Evolutionary conservation across 2,113 vertebrate species (phyloP), one percentile per base, ranked within the genome.

Genomic region (Thunnus thynnus): DNA sequence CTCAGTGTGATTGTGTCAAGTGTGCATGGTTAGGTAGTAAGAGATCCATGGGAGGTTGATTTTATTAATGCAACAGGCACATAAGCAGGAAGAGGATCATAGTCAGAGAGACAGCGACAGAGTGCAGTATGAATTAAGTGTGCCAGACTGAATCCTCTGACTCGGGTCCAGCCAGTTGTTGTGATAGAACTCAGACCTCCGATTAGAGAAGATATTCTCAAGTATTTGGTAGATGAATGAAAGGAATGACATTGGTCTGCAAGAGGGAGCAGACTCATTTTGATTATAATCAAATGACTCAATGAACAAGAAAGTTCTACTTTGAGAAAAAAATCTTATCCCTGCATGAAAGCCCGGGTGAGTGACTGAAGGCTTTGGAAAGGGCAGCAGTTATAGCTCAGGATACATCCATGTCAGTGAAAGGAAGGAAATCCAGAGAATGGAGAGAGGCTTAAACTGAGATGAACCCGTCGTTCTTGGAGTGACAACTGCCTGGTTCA

Each of bases 401-500:
- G 10, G 36, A 13, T 56, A 80, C 30, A 44, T 27, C 30, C 6
- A 47, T 30, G 13, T 75, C 62, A 46, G 52, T 20, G 13, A 84
- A 55, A 63, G 32, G 47, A 50, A 61, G 67, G 30, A 62, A 70
- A 51, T 54, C 20, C 20, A 36, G 20, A 55, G 32, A 46, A 48
- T 18, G 47, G 47, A 62, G 27, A 4, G 52, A 76, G n/a, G 57
- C 54, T 72, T 55, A 2, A 13, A 18, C 0, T 30, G 22, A 82
- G 41, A 77, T 54, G 13, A 79, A 18, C 10, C 9, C 18, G 55
- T 78, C 54, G 77, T 58, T 62, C 41, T 76, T 20, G n/a, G 7
- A 51, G 14, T 13, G 58, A 12, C 36, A 66, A 58, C 25, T 56
- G 50, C 25, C 22, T 32, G 27, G 14, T 66, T 20, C 6, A 14